A percentile compares a stretch with the other conserved stretches of the same genome.
These are phyloP conservation scores for Octomys mimax DNA, from an alignment of 2,797 vertebrate species.

Conservation along the genomic window DNA sequence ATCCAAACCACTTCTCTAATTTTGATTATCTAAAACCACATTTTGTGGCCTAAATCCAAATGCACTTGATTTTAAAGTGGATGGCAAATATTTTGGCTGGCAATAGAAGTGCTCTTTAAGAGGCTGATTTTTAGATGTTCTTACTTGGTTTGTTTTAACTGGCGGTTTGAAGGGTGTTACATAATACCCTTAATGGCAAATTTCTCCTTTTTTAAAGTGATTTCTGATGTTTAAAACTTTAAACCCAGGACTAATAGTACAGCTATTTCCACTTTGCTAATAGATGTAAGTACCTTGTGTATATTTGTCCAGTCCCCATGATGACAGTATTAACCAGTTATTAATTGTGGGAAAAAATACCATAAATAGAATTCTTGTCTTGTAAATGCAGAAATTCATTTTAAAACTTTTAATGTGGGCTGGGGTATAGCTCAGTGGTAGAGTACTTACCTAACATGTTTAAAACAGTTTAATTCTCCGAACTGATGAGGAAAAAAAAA, in stretches of 20 bases:
- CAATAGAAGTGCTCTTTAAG: conserved; percentile 16
- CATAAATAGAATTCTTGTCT: background rate
- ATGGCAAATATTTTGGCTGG: conserved; percentile 75
- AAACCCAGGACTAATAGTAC: conserved; percentile 24
- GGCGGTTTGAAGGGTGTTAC: conserved; percentile 45
- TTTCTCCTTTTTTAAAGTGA: conserved; percentile 65
- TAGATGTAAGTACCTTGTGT: background rate
- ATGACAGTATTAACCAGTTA: background rate
- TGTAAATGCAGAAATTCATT: conserved; percentile 28
- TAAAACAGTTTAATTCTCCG: background rate
- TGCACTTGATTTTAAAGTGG: conserved; percentile 71
- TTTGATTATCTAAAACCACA: conserved; percentile 38
- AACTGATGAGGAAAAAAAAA: background rate
- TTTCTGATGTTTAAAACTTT: conserved; percentile 63
- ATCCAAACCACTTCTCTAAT: conserved; percentile 12
- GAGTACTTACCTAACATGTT: background rate
- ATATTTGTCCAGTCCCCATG: background rate
- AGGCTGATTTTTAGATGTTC: conserved; percentile 58
- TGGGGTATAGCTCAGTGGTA: background rate
- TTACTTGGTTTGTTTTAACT: conserved; percentile 67
- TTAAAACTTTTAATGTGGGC: background rate
- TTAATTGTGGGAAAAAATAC: background rate
- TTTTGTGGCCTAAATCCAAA: conserved; percentile 34
- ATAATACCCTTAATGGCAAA: conserved; percentile 46
- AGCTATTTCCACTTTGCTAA: background rate